Conservation (phyloP, 1,140 invertebrate genomes). For the Plutomurus gul region DNA sequence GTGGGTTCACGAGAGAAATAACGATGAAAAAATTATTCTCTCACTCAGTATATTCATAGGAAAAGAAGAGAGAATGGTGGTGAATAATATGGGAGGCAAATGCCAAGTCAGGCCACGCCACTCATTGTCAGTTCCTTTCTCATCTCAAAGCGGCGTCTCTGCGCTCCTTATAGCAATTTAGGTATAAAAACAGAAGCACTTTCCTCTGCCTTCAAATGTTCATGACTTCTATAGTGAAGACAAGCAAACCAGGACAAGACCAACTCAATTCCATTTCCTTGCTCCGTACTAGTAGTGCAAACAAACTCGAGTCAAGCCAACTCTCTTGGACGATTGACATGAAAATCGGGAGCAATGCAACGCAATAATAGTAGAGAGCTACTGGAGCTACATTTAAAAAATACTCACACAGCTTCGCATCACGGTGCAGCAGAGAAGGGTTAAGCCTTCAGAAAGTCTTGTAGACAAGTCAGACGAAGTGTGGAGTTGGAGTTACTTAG, state of each 20-base stretch:
- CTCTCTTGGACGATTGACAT: too few species aligned
- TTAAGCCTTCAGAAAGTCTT: too few species aligned
- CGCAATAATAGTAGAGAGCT: too few species aligned
- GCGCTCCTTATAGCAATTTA: background rate
- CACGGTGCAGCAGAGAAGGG: too few species aligned
- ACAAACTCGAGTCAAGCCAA: background rate
- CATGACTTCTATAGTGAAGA: background rate
- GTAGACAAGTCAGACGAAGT: too few species aligned
- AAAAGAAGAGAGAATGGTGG: too few species aligned
- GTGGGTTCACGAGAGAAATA: background rate
- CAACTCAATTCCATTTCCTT: too few species aligned
- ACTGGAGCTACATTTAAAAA: too few species aligned
- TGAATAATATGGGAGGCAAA: background rate
- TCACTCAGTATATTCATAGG: background rate
- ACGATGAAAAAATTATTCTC: background rate
- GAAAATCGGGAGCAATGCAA: too few species aligned
- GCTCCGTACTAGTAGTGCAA: background rate
- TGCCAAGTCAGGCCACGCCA: background rate
- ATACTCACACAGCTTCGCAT: too few species aligned
- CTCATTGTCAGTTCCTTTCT: conserved; percentile 22
- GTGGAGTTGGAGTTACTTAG: too few species aligned
- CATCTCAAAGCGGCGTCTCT: background rate
- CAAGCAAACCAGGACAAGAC: too few species aligned
- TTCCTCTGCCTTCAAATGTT: background rate
- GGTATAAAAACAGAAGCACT: conserved; percentile 7